These are phyloP conservation scores for Trachelus stipa DNA, from an alignment of 2,888 invertebrate species.

Conservation along the genomic window DNA sequence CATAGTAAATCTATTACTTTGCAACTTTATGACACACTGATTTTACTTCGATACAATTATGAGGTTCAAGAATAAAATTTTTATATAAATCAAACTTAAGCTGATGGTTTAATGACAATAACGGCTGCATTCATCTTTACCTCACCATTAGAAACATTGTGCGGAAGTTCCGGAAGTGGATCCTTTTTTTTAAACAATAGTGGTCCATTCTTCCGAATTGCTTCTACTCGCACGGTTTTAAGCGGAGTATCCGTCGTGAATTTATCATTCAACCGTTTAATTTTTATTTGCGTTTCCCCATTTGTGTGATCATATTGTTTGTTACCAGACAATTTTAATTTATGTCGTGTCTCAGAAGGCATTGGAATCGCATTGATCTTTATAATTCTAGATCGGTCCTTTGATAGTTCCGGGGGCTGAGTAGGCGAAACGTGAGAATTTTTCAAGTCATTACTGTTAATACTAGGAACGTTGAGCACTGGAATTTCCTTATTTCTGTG, in stretches of 20 bases:
- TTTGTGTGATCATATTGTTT: not conserved
- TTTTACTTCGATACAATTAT: not conserved
- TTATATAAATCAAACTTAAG: not conserved
- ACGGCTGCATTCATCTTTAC: conserved; percentile 41
- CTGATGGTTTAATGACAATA: conserved; percentile 45
- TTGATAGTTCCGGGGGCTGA: not conserved
- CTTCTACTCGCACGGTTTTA: conserved; percentile 48
- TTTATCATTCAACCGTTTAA: conserved; percentile 1
- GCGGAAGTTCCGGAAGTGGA: conserved; percentile 47
- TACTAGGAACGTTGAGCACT: not conserved
- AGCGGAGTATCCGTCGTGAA: conserved; percentile 47
- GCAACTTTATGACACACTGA: not conserved
- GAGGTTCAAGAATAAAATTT: not conserved
- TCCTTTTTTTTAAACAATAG: conserved; percentile 47
- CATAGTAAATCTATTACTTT: not conserved
- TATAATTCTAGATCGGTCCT: conserved; percentile 13
- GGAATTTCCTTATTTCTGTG: conserved; percentile 31
- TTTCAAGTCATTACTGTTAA: conserved; percentile 9
- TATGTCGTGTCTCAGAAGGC: conserved; percentile 14
- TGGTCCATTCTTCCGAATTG: conserved; percentile 39
- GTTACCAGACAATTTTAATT: conserved; percentile 12
- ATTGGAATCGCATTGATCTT: conserved; percentile 11
- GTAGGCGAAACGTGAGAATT: not conserved
- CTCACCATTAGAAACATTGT: conserved; percentile 34
- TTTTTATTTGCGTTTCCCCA: not conserved